Evolutionary conservation across 2,797 vertebrate genomes (phyloP), one percentile per base, ranked within the genome.

Genomic region (Channallabes apus): DNA sequence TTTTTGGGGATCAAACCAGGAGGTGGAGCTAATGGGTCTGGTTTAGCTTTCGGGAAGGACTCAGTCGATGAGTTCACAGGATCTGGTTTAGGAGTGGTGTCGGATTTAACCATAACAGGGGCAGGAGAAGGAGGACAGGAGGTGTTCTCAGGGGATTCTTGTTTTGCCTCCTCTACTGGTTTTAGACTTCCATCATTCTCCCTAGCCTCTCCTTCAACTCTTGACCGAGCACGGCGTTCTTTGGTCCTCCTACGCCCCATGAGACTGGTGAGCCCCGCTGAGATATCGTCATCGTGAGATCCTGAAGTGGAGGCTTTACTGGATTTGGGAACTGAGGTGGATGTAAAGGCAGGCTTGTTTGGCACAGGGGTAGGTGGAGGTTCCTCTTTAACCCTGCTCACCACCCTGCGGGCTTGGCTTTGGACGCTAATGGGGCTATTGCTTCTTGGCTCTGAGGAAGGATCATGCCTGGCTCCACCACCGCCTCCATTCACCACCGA

Each of bases 181-280:
- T 62, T 87, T 64, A 86, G 51, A 78, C 80, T 87, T 2, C 77
- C 68, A 11, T 86, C 85, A n/a, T 87, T 87, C 71, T 86, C 83
- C n/a, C 90, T 87, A 0, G 91, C 91, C 67, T 95, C 94, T 85
- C 91, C 95, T 88, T 89, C 92, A 65, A 88, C 91, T 67, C 95
- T 96, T 80, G 93, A 93, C 20, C 96, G 96, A 0, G 93, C 93
- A 61, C 96, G 95, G 91, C 97, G 97, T 68, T 98, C 97, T 91
- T 97, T 98, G 90, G 92, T 96, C 89, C 94, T 94, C 14, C 95
- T 92, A 80, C 97, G 95, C 0, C 97, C 95, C 98, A 99, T 99
- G 18, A 99, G 94, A 88, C 94, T 97, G 79, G 96, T 91, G 81
- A 99, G 94, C 20, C 98, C 97, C 11, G 91, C 32, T 0, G 98